Evolutionary conservation across 2,888 invertebrate species (phyloP).

Genomic region (Callyntrura sp.): DNA sequence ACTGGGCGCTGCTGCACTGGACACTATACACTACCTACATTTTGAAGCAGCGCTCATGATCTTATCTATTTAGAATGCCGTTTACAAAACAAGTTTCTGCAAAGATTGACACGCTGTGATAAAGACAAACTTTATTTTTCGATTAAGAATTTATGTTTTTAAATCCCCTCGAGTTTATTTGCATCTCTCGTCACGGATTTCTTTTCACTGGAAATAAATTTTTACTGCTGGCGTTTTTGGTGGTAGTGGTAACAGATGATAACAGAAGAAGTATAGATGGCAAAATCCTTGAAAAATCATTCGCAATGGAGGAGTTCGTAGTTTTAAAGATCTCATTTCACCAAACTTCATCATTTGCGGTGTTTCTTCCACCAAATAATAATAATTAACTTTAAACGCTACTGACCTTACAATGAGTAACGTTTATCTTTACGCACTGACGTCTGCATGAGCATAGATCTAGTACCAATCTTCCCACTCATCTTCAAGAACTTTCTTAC

Average conservation of each 20-base stretch:
- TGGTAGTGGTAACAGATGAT: neutral
- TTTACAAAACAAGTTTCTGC: conserved; percentile 27
- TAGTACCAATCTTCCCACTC: neutral
- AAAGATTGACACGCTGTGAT: neutral
- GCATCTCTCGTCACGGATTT: neutral
- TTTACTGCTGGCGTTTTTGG: neutral
- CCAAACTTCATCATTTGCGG: neutral
- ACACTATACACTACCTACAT: neutral
- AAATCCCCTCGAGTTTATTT: neutral
- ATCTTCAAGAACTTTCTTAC: conserved; percentile 5
- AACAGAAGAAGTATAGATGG: neutral
- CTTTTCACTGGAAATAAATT: neutral
- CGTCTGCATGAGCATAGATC: no score
- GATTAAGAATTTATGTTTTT: neutral
- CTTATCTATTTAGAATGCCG: conserved; percentile 44
- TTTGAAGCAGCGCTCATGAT: conserved; percentile 9
- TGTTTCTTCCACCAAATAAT: conserved; percentile 18
- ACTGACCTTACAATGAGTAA: conserved; percentile 66
- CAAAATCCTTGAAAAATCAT: conserved; percentile 8
- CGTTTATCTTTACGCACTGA: conserved; percentile 44
- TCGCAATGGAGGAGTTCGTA: neutral
- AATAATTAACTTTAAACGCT: conserved; percentile 36
- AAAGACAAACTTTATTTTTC: conserved; percentile 5
- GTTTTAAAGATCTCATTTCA: neutral
- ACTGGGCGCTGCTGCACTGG: neutral